phyloP scores from a whole-genome alignment of 2,797 vertebrate genomes.

The Karalla daura region DNA sequence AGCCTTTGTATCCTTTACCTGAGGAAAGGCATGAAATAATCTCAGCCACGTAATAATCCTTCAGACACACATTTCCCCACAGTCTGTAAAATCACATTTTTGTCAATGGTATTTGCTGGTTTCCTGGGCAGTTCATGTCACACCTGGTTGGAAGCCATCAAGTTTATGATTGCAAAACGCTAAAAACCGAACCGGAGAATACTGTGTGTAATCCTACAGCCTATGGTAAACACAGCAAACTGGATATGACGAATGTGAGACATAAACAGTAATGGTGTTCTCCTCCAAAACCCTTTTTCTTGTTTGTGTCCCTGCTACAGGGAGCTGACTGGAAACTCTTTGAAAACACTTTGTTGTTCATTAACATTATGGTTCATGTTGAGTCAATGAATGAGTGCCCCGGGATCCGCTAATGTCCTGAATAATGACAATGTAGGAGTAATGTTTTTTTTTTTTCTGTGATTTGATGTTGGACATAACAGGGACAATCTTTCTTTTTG shows the following conservation, averaged over 20 bases:
- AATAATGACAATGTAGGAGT: constrained; percentile 58
- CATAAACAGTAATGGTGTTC: not conserved
- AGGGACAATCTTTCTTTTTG: constrained; percentile 13
- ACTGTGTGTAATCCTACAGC: not conserved
- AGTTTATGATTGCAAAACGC: not conserved
- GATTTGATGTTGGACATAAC: constrained; percentile 39
- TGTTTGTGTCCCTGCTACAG: constrained; percentile 5
- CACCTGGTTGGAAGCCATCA: not conserved
- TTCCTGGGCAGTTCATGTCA: not conserved
- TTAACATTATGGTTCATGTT: constrained; percentile 70
- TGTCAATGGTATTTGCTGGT: not conserved
- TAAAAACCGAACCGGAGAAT: not conserved
- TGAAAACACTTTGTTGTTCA: constrained; percentile 57
- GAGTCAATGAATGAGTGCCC: constrained; percentile 47
- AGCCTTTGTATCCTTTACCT: not conserved
- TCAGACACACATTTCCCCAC: not conserved
- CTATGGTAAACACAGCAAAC: not conserved
- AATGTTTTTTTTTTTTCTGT: constrained; percentile 35
- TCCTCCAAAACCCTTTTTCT: not conserved
- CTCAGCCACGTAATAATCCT: not conserved
- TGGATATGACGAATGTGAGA: not conserved
- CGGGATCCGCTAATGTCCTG: constrained; percentile 54
- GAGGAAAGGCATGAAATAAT: not conserved
- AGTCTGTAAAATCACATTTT: not conserved
- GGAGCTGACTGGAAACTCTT: constrained; percentile 21